Evolutionary conservation across 2,888 invertebrate species (phyloP).

Genomic region (Drosophila recens): DNA sequence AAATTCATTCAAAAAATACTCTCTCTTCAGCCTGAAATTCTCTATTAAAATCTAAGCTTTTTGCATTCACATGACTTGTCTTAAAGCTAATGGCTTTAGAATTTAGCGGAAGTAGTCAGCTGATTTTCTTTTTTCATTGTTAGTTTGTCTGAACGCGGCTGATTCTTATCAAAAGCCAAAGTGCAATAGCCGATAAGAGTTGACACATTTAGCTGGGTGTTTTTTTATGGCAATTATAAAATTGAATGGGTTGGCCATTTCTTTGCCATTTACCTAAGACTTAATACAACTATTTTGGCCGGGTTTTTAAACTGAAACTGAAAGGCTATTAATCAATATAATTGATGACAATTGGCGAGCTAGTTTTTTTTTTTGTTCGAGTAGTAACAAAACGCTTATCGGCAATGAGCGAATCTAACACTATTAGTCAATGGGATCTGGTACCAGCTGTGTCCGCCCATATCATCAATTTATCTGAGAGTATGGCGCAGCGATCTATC

Average conservation of each 20-base stretch:
- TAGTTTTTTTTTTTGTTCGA: conserved; percentile 57
- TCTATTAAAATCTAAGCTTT: background rate
- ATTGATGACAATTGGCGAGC: conserved; percentile 76
- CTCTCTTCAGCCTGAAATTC: background rate
- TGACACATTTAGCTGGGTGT: conserved; percentile 31
- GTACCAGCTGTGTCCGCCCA: conserved; percentile 58
- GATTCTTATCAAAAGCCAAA: conserved; percentile 55
- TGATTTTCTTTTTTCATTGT: conserved; percentile 37
- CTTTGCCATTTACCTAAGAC: conserved; percentile 28
- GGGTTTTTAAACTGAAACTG: conserved; percentile 6
- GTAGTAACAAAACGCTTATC: conserved; percentile 77
- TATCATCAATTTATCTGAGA: conserved; percentile 77
- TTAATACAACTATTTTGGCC: conserved; percentile 25
- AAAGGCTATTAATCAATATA: conserved; percentile 74
- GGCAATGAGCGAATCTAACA: conserved; percentile 68
- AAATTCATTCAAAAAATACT: background rate
- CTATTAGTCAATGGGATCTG: conserved; percentile 77
- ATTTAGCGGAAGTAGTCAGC: conserved; percentile 52
- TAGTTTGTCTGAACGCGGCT: conserved; percentile 1
- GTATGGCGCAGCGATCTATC: conserved; percentile 51
- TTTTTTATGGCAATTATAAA: conserved; percentile 35
- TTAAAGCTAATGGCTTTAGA: conserved; percentile 23
- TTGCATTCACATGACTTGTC: conserved; percentile 44
- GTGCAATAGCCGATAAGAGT: conserved; percentile 70
- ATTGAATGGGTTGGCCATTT: conserved; percentile 26